Conservation (phyloP, 2,888 invertebrate species). For the Meta bourneti region DNA sequence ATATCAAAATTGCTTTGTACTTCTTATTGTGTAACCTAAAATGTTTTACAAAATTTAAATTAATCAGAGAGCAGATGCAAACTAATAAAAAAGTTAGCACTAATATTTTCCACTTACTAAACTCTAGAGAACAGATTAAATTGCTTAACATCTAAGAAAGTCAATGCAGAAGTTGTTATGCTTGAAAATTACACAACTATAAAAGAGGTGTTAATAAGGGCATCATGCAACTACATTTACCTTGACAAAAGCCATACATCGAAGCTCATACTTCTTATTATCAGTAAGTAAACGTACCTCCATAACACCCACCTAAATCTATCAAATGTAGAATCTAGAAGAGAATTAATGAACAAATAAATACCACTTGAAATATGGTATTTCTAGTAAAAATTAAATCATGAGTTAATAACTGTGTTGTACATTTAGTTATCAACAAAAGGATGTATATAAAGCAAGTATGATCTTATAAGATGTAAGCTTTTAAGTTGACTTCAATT, state of each 20-base stretch:
- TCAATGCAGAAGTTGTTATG: neutral
- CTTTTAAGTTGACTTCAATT: too few species aligned
- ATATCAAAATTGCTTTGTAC: neutral
- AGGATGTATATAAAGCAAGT: neutral
- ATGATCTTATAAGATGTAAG: too few species aligned
- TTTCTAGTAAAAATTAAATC: neutral
- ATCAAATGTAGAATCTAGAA: constrained; percentile 46
- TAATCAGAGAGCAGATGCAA: neutral
- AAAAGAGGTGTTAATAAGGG: neutral
- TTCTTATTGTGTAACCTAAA: constrained; percentile 39
- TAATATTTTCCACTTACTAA: neutral
- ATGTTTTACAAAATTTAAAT: constrained; percentile 2
- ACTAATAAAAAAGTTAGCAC: neutral
- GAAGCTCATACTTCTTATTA: constrained; percentile 41
- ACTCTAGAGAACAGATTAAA: neutral
- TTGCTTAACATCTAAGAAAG: neutral
- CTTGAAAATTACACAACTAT: neutral
- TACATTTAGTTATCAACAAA: neutral
- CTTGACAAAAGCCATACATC: constrained; percentile 71
- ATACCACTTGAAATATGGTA: neutral
- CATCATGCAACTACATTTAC: constrained; percentile 23
- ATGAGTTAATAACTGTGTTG: neutral
- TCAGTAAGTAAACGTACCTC: constrained; percentile 55
- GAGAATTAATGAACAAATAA: neutral
- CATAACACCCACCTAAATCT: constrained; percentile 51